Base-by-base conservation (phyloP, 2,888 invertebrate species). In the Hipparchia sbordonii region DNA sequence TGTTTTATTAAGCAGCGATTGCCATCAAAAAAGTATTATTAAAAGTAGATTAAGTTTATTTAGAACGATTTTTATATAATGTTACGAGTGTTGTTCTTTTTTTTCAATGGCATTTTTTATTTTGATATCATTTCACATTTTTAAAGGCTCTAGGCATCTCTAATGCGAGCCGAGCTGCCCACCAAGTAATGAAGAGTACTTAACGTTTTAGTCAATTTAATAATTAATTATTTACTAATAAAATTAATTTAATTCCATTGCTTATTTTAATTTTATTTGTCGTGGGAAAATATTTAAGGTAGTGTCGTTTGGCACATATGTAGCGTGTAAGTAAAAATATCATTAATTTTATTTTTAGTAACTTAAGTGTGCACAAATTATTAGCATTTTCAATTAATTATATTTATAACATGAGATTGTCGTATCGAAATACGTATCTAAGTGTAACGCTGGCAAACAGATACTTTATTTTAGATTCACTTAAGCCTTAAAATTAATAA, bases 1-100 rank as follows among this genome's bases (percentile, higher is more conserved):
- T 67, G 57, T 70, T 66, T 60, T 48, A 66, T 62, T 48, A 57
- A 71, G 63, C 67, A 72, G 57, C 67, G 67, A 72, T 75, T 75
- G 75, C 75, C 75, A 75, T 75, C 59, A 72, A 67, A 70, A 59
- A 70, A 74, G 65, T 75, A 72, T 71, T 63, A 67, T 57, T 57
- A 39, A 69, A 51, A 59, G 56, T 69, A 69, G 61, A 52, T n/a
- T 68, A 60, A 68, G 59, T 33, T 33, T 67, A 67, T 39, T 54
- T 67, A 13, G 45, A 56, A n/a, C 7, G 54, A n/a, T 56, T 67
- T 54, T 45, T 39, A 54, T 33, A 33, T 65, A 39, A 45, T 56
- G n/a, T 13, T 8, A 7, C 6, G 48, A 57, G 57, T 39, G 9
- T 4, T 56, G 67, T 67, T 45, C 33, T 39, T 52, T 23, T 23